These are phyloP conservation scores for Oligia fasciuncula DNA, from an alignment of 2,888 invertebrate genomes.

Conservation along the genomic window DNA sequence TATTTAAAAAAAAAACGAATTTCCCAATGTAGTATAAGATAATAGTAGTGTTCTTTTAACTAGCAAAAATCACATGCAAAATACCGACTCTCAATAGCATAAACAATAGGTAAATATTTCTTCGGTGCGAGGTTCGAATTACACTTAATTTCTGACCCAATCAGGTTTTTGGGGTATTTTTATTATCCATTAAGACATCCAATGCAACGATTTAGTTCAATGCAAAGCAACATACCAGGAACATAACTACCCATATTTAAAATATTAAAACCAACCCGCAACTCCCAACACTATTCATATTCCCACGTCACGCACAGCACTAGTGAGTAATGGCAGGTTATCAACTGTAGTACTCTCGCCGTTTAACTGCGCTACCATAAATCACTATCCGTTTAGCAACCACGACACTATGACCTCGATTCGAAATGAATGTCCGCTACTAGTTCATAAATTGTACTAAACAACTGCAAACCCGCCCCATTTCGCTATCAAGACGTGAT, in stretches of 20 bases:
- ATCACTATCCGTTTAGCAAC: constrained; percentile 51
- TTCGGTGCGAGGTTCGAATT: background rate
- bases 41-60: background rate
- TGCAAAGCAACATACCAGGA: background rate
- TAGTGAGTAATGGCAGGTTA: constrained; percentile 50
- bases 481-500: constrained; percentile 28
- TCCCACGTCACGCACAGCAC: constrained; percentile 11
- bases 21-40: background rate
- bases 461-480: constrained; percentile 22
- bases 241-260: background rate
- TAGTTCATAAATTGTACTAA: constrained; percentile 48
- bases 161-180: background rate
- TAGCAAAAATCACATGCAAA: background rate
- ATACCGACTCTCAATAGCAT: background rate
- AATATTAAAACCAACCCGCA: background rate
- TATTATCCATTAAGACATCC: background rate
- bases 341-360: constrained; percentile 38
- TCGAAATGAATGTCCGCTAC: constrained; percentile 36
- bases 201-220: background rate
- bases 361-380: constrained; percentile 47
- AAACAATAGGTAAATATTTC: background rate
- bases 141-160: background rate
- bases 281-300: constrained; percentile 22
- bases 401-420: constrained; percentile 42
- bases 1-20: no score